phyloP scores from a whole-genome alignment of 2,113 vertebrate species.

The Benitochromis conjunctus region DNA sequence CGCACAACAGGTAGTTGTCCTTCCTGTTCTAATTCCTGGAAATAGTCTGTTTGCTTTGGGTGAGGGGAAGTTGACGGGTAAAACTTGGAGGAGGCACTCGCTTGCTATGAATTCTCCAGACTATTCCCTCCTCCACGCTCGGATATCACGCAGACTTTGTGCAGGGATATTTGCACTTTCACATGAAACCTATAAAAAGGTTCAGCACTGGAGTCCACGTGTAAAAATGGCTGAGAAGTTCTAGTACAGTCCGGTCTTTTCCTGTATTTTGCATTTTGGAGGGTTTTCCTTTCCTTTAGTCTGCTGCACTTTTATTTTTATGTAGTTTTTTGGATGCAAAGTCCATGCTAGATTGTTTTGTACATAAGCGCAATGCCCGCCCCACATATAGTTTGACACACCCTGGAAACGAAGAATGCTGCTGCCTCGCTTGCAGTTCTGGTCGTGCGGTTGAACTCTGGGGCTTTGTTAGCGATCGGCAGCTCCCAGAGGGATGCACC shows the following conservation, averaged over 20 bases:
- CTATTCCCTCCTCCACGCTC: neutral
- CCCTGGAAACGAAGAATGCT: neutral
- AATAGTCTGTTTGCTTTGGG: neutral
- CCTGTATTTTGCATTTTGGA: neutral
- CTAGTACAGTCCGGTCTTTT: neutral
- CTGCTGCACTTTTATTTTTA: neutral
- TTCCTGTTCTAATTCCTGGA: neutral
- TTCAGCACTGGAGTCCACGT: neutral
- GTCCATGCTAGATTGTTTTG: neutral
- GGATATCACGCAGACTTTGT: neutral
- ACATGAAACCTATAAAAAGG: neutral
- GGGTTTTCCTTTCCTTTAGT: neutral
- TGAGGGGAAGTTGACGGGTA: neutral
- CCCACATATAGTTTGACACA: neutral
- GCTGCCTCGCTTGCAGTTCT: neutral
- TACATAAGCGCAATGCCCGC: neutral
- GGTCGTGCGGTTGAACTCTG: neutral
- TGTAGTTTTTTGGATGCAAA: neutral
- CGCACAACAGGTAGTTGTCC: neutral
- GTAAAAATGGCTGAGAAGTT: neutral
- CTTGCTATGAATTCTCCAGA: neutral
- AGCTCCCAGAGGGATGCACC: neutral
- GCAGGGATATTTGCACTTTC: neutral
- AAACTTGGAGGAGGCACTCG: neutral
- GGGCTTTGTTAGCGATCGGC: neutral